Conservation (phyloP, 2,113 vertebrate genomes). For the Prinia subflava region DNA sequence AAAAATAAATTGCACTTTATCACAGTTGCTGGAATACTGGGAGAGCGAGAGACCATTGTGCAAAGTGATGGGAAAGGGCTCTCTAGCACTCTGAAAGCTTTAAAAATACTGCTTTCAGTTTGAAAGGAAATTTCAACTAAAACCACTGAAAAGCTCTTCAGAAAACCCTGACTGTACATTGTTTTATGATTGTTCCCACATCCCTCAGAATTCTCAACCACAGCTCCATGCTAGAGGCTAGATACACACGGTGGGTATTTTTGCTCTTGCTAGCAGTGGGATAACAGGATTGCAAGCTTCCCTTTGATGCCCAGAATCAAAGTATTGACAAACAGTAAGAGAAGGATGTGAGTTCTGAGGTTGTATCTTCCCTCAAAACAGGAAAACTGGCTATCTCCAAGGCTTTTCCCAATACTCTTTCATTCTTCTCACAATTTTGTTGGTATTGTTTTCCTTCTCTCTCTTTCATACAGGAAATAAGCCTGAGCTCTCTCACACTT, state of each 20-base stretch:
- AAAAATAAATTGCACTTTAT: not conserved
- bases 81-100: not conserved
- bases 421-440: not conserved
- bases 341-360: not conserved
- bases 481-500: not conserved
- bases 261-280: not conserved
- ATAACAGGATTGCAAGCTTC: not conserved
- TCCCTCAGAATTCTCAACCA: not conserved
- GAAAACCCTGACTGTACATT: not conserved
- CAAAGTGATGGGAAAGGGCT: not conserved
- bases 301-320: constrained; percentile 8
- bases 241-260: not conserved
- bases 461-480: not conserved
- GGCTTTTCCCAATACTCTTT: not conserved
- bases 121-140: not conserved
- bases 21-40: not conserved
- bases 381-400: not conserved
- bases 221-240: not conserved
- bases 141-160: not conserved
- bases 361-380: not conserved
- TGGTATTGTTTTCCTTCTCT: not conserved
- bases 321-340: not conserved
- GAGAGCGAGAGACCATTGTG: not conserved
- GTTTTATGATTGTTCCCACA: constrained; percentile 8
- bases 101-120: not conserved